Percentiles rank a stretch among this genome's conserved stretches.
phyloP scores from a whole-genome alignment of 2,797 vertebrate genomes.

The Myotis planiceps region DNA sequence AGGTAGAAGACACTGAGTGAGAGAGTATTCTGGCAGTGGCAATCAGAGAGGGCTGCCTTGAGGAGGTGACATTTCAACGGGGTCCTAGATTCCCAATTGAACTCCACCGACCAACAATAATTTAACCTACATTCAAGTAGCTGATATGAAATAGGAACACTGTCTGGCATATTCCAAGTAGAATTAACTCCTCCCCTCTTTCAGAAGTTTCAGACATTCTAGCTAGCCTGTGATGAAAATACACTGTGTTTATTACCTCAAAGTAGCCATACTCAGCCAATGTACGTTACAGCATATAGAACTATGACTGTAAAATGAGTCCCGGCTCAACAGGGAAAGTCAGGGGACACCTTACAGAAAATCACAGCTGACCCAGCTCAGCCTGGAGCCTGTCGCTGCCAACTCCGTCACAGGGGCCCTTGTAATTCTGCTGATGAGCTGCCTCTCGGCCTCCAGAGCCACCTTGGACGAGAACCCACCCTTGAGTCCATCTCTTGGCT shows the following conservation, averaged over 20 bases:
- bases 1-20: not conserved
- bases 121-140: not conserved
- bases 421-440: not conserved
- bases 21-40: not conserved
- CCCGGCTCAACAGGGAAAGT: not conserved
- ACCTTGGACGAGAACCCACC: not conserved
- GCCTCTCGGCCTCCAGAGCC: not conserved
- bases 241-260: not conserved
- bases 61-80: not conserved
- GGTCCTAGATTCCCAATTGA: not conserved
- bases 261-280: not conserved
- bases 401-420: not conserved
- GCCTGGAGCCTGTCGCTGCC: not conserved
- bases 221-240: not conserved
- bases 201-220: not conserved
- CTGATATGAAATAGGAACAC: not conserved
- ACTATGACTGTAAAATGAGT: not conserved
- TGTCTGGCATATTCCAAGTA: not conserved
- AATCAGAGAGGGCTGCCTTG: not conserved
- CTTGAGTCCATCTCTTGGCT: not conserved
- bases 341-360: not conserved
- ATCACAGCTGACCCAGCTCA: not conserved
- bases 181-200: not conserved
- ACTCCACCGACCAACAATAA: not conserved
- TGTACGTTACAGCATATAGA: not conserved